These are phyloP conservation scores for Campaea margaritaria DNA, from an alignment of 2,888 invertebrate species.

Conservation along the genomic window DNA sequence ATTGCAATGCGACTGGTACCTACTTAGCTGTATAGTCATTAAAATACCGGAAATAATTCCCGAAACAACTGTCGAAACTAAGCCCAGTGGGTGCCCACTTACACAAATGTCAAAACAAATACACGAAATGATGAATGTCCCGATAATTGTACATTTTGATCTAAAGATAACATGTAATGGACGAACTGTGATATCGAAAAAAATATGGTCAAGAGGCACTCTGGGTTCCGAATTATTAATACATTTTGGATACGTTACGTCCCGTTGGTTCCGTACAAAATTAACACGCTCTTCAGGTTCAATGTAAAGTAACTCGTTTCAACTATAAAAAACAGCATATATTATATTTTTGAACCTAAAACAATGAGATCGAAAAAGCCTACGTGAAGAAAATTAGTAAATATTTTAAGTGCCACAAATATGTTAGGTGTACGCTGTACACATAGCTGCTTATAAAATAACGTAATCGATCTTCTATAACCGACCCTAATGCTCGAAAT, in stretches of 20 bases:
- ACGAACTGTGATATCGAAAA: conserved; percentile 33
- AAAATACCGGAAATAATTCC: conserved; percentile 27
- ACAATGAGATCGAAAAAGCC: too few relatives aligned
- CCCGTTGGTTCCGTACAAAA: background rate
- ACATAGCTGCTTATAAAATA: too few relatives aligned
- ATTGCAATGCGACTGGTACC: background rate
- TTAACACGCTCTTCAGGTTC: too few relatives aligned
- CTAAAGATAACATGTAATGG: conserved; percentile 44
- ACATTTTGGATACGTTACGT: background rate
- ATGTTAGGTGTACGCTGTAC: too few relatives aligned
- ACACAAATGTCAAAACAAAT: conserved; percentile 76
- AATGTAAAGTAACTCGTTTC: too few relatives aligned
- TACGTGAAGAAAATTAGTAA: too few relatives aligned
- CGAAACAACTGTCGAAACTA: conserved; percentile 31
- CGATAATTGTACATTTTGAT: conserved; percentile 76
- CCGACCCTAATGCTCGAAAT: too few relatives aligned
- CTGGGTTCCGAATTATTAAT: conserved; percentile 24
- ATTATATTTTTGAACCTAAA: too few relatives aligned
- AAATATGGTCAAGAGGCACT: conserved; percentile 15
- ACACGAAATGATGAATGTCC: conserved; percentile 73
- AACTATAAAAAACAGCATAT: too few relatives aligned
- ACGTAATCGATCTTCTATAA: too few relatives aligned
- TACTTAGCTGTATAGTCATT: conserved; percentile 22
- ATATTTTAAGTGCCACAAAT: too few relatives aligned
- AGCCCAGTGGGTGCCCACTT: conserved; percentile 35